Conservation (phyloP, 2,113 vertebrate genomes). For the Oreochromis spilurus region DNA sequence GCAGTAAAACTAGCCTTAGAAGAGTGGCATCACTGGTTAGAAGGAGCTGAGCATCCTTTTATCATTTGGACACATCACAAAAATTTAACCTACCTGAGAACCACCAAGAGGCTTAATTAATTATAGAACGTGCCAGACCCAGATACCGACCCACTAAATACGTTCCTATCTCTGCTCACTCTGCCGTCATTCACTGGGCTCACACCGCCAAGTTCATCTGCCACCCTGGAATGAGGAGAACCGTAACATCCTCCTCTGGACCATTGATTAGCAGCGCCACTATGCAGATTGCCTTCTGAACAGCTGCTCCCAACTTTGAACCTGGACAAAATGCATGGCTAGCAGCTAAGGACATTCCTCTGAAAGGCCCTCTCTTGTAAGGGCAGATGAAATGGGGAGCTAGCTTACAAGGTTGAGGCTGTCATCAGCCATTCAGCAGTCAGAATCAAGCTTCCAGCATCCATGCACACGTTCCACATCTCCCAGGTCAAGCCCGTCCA, state of each 20-base stretch:
- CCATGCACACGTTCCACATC: background rate
- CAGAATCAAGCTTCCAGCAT: background rate
- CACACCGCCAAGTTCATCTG: background rate
- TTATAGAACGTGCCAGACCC: no score
- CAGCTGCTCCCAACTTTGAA: background rate
- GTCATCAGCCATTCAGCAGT: background rate
- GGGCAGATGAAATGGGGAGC: no score
- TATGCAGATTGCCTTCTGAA: background rate
- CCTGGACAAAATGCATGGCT: background rate
- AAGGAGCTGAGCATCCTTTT: no score
- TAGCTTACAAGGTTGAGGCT: background rate
- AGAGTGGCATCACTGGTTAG: no score
- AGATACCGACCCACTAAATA: no score
- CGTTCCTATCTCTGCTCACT: background rate
- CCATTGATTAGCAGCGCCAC: background rate
- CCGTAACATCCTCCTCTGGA: background rate
- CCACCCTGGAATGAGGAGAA: background rate
- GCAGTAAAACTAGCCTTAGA: no score
- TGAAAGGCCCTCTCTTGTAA: background rate
- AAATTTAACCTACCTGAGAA: no score
- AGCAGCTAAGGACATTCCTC: background rate
- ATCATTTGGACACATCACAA: no score
- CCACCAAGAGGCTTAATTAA: no score
- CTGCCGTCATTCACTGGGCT: background rate
- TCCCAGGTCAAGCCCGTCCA: background rate